phyloP scores from a whole-genome alignment of 1,140 invertebrate genomes.

The Nasonia giraulti region DNA sequence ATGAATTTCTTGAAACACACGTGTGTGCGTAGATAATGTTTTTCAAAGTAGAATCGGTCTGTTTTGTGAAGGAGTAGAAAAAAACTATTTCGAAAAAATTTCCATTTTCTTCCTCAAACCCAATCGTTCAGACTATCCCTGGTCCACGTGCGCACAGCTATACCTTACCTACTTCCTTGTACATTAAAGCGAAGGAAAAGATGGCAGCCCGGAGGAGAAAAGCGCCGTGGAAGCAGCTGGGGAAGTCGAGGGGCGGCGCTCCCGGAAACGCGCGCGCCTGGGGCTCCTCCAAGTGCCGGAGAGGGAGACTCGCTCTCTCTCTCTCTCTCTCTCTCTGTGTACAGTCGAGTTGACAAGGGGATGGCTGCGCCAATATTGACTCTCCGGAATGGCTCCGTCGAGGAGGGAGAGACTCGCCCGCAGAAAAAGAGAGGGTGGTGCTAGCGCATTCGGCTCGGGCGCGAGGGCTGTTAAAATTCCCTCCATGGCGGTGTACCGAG shows the following conservation, averaged over 20 bases:
- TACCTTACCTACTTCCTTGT: neutral
- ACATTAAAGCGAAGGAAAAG: neutral
- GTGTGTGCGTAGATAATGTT: too few relatives aligned
- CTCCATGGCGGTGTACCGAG: too few relatives aligned
- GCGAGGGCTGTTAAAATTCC: too few relatives aligned
- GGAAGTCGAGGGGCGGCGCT: conserved; percentile 4
- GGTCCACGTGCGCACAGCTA: too few relatives aligned
- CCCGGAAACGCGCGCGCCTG: conserved; percentile 20
- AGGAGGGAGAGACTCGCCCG: neutral
- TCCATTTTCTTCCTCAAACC: too few relatives aligned
- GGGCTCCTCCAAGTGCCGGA: neutral
- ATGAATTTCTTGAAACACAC: too few relatives aligned
- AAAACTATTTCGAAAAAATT: too few relatives aligned
- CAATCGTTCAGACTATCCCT: too few relatives aligned
- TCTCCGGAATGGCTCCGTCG: conserved; percentile 51
- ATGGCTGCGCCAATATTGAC: conserved; percentile 68
- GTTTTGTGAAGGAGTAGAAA: too few relatives aligned
- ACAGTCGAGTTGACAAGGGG: conserved; percentile 45
- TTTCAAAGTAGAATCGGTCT: too few relatives aligned
- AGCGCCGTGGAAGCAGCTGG: conserved; percentile 13
- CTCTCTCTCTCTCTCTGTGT: neutral
- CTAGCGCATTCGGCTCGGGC: neutral
- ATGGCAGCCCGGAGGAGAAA: neutral
- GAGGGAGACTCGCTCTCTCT: neutral
- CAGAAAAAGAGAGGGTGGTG: conserved; percentile 57